Percentiles rank a stretch among this genome's conserved stretches.
Conservation (phyloP, 2,113 vertebrate genomes). For the Limanda limanda region DNA sequence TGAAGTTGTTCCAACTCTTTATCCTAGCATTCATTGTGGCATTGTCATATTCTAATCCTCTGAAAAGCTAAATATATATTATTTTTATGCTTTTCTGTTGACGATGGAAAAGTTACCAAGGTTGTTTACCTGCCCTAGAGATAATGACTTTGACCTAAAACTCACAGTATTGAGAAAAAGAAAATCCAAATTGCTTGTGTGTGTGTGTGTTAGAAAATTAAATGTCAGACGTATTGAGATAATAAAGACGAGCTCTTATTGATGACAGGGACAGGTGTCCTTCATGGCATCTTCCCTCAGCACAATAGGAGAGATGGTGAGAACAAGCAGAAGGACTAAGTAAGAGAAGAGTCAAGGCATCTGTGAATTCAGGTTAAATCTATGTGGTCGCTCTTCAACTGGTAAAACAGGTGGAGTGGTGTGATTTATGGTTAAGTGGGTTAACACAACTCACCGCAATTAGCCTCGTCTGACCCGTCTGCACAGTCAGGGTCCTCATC, state of each 20-base stretch:
- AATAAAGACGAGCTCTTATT: conserved; percentile 8
- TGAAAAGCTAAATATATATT: not conserved
- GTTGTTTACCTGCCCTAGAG: conserved; percentile 8
- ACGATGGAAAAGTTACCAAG: conserved; percentile 4
- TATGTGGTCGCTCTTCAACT: conserved; percentile 23
- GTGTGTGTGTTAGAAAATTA: not conserved
- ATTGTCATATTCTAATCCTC: not conserved
- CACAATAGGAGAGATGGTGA: not conserved
- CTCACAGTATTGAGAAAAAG: not conserved
- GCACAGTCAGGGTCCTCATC: conserved; percentile 98
- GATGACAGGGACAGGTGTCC: conserved; percentile 16
- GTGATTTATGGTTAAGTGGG: conserved; percentile 65
- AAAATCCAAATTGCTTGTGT: not conserved
- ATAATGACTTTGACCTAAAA: conserved; percentile 8
- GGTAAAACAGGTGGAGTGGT: conserved; percentile 20
- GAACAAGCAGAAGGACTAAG: not conserved
- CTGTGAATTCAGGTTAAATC: conserved; percentile 64
- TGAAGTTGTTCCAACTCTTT: not conserved
- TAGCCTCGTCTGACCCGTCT: conserved; percentile 96
- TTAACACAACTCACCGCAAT: conserved; percentile 90
- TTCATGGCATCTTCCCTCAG: conserved; percentile 18
- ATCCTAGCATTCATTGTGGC: not conserved
- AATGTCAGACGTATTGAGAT: conserved; percentile 6
- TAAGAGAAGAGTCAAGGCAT: conserved; percentile 34
- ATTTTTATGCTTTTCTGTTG: not conserved